phyloP scores from a whole-genome alignment of 1,140 invertebrate species.

The Cydia pomonella region DNA sequence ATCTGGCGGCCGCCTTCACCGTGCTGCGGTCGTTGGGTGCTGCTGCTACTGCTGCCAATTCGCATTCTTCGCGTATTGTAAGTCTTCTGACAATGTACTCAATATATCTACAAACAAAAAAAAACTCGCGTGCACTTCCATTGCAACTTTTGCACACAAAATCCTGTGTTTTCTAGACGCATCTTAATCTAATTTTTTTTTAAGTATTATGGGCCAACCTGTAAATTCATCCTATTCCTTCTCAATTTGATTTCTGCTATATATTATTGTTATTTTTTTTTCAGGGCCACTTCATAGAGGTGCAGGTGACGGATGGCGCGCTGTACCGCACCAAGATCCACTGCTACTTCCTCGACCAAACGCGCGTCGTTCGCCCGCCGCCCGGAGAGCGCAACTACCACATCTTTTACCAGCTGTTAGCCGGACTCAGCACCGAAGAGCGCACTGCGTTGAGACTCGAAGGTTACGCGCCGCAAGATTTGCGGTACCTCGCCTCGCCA shows the following conservation, averaged over 20 bases:
- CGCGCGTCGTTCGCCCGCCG: constrained; percentile 91
- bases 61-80: constrained; percentile 96
- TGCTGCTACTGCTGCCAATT: constrained; percentile 93
- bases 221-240: no score
- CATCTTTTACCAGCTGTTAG: constrained; percentile 98
- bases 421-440: constrained; percentile 93
- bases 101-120: no score
- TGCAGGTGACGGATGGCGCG: constrained; percentile 97
- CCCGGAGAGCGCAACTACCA: constrained; percentile 97
- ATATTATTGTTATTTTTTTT: constrained; percentile 36
- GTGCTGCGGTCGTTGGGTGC: constrained; percentile 94
- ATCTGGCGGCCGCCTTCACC: constrained; percentile 96
- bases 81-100: constrained; percentile 36
- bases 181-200: no score
- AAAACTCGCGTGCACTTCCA: no score
- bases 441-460: constrained; percentile 92
- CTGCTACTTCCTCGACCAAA: constrained; percentile 97
- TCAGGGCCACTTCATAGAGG: constrained; percentile 97
- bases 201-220: no score
- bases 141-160: no score
- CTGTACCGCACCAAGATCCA: constrained; percentile 97
- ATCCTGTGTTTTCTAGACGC: no score
- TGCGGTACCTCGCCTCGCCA: constrained; percentile 89
- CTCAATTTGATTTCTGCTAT: no score
- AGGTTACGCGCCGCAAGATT: constrained; percentile 89